These are phyloP conservation scores for Agelaius phoeniceus DNA, from an alignment of 2,113 vertebrate genomes.

Conservation along the genomic window DNA sequence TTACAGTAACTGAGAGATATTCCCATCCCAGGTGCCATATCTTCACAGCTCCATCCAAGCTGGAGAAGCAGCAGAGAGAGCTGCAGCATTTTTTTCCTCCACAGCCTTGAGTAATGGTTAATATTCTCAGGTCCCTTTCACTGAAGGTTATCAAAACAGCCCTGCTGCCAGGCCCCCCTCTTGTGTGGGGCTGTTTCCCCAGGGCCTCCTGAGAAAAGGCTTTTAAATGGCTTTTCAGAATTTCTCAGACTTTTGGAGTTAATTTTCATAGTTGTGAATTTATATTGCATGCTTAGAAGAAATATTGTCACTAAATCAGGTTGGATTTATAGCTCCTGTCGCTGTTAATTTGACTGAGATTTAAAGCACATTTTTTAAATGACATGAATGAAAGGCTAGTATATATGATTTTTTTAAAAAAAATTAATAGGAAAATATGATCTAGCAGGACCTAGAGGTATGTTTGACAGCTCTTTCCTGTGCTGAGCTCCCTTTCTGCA, in stretches of 20 bases:
- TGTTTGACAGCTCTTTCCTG: slow-evolving; percentile 7
- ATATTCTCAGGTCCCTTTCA: neutral
- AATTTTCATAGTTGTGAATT: neutral
- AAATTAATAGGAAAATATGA: neutral
- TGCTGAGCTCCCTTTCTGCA: neutral
- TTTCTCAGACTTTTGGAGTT: slow-evolving; percentile 9
- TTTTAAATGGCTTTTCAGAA: slow-evolving; percentile 6
- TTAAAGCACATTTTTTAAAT: neutral
- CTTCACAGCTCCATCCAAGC: rapidly evolving
- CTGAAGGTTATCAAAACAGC: slow-evolving; percentile 33
- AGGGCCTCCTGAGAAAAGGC: neutral
- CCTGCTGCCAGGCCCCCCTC: neutral
- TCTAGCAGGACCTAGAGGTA: neutral
- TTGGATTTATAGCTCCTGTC: neutral
- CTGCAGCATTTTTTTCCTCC: neutral
- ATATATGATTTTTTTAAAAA: neutral
- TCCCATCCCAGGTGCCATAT: neutral
- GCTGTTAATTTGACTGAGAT: neutral
- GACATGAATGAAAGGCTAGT: neutral
- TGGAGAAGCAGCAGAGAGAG: neutral
- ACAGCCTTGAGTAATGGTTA: neutral
- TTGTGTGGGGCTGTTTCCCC: neutral
- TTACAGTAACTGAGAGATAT: neutral
- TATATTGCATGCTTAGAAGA: neutral
- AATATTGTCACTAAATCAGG: neutral